Percentiles rank a stretch among this genome's conserved stretches.
These are phyloP conservation scores for Cuniculus paca DNA, from an alignment of 2,797 vertebrate genomes.

Conservation along the genomic window DNA sequence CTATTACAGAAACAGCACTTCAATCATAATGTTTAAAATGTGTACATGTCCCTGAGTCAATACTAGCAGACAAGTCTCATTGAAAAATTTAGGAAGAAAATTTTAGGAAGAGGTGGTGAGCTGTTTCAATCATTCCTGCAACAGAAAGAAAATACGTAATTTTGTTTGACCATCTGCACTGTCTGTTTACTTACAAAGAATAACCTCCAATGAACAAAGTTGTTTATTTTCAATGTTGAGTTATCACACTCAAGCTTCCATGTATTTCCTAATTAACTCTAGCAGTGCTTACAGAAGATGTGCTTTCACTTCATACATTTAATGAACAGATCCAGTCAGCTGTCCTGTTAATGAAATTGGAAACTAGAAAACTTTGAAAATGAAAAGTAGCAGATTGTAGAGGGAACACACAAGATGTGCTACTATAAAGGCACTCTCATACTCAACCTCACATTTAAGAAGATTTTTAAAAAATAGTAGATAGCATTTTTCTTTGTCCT, in stretches of 20 bases:
- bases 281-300: conserved; percentile 84
- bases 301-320: conserved; percentile 85
- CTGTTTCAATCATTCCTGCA: conserved; percentile 45
- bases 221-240: conserved; percentile 83
- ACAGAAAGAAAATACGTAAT: conserved; percentile 67
- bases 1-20: not conserved
- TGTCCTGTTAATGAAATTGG: conserved; percentile 86
- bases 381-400: conserved; percentile 86
- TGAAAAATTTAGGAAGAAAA: not conserved
- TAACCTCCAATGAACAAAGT: conserved; percentile 77
- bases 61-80: not conserved
- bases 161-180: conserved; percentile 64
- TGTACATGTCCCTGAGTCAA: not conserved
- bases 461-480: conserved; percentile 59
- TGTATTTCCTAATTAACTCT: conserved; percentile 84
- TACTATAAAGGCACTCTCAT: conserved; percentile 77
- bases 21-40: not conserved
- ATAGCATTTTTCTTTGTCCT: conserved; percentile 63
- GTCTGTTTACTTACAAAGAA: conserved; percentile 68
- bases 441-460: conserved; percentile 68
- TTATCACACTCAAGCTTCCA: conserved; percentile 81
- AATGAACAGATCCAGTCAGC: conserved; percentile 89
- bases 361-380: conserved; percentile 85
- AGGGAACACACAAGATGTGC: conserved; percentile 78
- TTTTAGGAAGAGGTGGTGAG: not conserved